Percentiles rank a stretch among this genome's conserved stretches.
Evolutionary conservation across 2,113 vertebrate species (phyloP).

Genomic region (Thinocorus orbignyianus): DNA sequence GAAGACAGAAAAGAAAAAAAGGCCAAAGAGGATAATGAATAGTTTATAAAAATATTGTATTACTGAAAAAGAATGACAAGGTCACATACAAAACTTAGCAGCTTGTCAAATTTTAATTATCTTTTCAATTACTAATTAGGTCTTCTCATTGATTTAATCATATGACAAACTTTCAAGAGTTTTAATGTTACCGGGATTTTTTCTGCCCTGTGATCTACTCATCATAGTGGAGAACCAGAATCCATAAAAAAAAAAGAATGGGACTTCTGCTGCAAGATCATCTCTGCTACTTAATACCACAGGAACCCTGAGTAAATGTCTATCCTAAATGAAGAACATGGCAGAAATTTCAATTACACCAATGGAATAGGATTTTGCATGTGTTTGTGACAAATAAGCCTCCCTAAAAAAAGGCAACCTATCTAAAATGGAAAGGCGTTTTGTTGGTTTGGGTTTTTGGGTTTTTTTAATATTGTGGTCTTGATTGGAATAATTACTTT

Average conservation of each 20-base stretch:
- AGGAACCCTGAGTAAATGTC: accelerated
- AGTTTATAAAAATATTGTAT: neutral
- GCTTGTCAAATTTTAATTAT: neutral
- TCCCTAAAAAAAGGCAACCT: neutral
- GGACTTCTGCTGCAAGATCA: neutral
- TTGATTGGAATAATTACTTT: neutral
- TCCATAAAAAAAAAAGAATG: neutral
- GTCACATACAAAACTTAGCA: neutral
- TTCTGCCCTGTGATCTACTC: neutral
- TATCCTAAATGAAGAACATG: neutral
- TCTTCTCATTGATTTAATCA: neutral
- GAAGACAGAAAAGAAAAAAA: neutral
- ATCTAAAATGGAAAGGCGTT: neutral
- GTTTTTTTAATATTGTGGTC: neutral
- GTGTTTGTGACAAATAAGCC: neutral
- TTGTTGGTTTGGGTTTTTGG: no score
- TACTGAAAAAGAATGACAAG: neutral
- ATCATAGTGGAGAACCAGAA: neutral
- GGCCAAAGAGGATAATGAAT: neutral
- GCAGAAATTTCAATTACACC: neutral
- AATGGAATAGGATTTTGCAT: neutral
- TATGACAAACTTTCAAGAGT: neutral
- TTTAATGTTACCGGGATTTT: neutral
- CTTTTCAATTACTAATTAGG: constrained; percentile 23
- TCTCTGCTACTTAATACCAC: neutral